Evolutionary conservation across 2,888 invertebrate genomes (phyloP), one percentile per base, ranked within the genome.

Genomic region (Sarcophaga variegata): DNA sequence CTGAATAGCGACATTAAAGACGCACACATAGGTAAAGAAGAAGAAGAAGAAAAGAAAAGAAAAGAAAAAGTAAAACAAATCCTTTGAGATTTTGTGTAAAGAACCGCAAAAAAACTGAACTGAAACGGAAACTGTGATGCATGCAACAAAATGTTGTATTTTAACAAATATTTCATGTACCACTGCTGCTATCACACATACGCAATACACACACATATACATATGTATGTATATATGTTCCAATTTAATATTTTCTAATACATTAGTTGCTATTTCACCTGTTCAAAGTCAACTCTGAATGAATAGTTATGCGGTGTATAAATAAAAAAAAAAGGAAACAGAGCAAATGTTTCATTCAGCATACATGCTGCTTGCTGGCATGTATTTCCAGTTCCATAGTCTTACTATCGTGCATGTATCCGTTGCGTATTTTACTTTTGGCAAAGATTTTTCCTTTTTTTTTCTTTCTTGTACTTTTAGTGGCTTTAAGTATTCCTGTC

Each of bases 221-320:
- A 37, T 25, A 60, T 20, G 63, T 49, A n/a, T 62, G 20, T 54
- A 49, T 6, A 6, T 37, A 37, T 2, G 37, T 22, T 60, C 59
- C 20, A 62, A 37, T 78, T 74, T 62, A 74, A 83, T 78, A 83
- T 83, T 79, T 83, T 83, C 83, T 83, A 83, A 69, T 63, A 83
- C 79, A 83, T 83, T 83, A 83, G 83, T 79, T 83, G 27, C 79
- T 74, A 54, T 63, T 74, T 83, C 63, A 83, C 83, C 78, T 78
- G 72, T 74, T 83, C 78, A 69, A 78, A 78, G 78, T 69, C 72
- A 72, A 45, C 22, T 45, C 37, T 22, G 37, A 37, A 37, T 37
- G 37, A 37, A 37, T 37, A 37, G 37, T 37, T 37, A 37, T 37
- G 37, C 37, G 37, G 10, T 2, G 14, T 45, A 17, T 37, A 67